Evolutionary conservation across 2,888 invertebrate genomes (phyloP), one percentile per base, ranked within the genome.

Genomic region (Charanyca ferruginea): DNA sequence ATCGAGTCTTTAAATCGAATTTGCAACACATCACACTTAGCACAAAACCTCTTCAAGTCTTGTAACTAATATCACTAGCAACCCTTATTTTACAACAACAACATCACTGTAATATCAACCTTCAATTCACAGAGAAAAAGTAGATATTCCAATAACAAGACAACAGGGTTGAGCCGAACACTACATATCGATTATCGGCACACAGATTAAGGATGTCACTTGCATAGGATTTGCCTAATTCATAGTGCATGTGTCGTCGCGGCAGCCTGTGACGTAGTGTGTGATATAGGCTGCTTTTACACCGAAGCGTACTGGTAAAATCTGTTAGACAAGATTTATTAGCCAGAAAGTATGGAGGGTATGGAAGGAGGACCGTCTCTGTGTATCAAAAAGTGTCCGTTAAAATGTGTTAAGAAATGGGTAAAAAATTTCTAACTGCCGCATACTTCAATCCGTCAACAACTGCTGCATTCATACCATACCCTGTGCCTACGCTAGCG

Each of bases 151-250:
- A 25, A 32, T 4, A 44, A 23, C 25, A 25, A 41, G 3, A 3
- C 18, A 2, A 25, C 4, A 23, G 42, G 20, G 18, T 23, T 59
- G 38, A 64, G 22, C 64, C 42, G 54, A 63, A 54, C 72, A 67
- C 69, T 67, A 41, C 60, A 75, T 68, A 78, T 81, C 67, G 80
- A 78, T 81, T 80, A 80, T 80, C 60, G 76, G 73, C 62, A 69
- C 68, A 54, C 65, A 69, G 81, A 85, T 85, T 79, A 80, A 65
- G 77, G 77, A 76, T 78, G 83, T 84, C 81, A 82, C 83, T 80
- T 79, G 80, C 79, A 79, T 54, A 67, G 75, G 83, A 85, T 85
- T 82, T 79, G 84, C 70, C 77, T 82, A 84, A 84, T 79, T 79
- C 84, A 84, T 76, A 77, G 76, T 79, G 79, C 84, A 83, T 80